A percentile compares a stretch with the other conserved stretches of the same genome.
phyloP scores from a whole-genome alignment of 2,888 invertebrate species.

The Meloe dianella region DNA sequence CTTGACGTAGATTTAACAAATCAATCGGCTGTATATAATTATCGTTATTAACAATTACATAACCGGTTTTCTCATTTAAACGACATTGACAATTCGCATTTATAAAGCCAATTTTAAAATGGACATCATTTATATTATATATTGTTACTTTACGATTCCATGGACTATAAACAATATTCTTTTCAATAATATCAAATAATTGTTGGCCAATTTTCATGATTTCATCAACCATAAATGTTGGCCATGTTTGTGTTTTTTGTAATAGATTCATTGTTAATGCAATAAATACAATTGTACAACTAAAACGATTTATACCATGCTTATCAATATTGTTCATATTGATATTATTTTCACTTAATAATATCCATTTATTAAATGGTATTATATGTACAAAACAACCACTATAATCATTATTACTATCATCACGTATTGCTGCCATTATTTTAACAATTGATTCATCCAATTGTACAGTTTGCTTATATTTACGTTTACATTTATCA shows the following conservation, averaged over 20 bases:
- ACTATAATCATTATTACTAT: neutral
- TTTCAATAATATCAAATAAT: conserved; percentile 37
- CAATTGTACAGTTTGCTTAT: neutral
- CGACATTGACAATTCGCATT: conserved; percentile 59
- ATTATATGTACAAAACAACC: neutral
- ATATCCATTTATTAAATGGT: conserved; percentile 54
- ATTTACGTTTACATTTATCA: conserved; percentile 38
- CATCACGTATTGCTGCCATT: neutral
- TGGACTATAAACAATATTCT: conserved; percentile 64
- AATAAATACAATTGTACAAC: conserved; percentile 63
- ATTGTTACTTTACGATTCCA: conserved; percentile 65
- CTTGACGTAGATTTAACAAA: conserved; percentile 58
- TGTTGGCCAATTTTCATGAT: conserved; percentile 62
- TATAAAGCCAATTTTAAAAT: conserved; percentile 57
- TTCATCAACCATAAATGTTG: conserved; percentile 64
- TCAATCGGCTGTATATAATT: too few species aligned
- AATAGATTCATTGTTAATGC: conserved; percentile 66
- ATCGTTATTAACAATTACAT: too few species aligned
- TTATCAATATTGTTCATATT: too few species aligned
- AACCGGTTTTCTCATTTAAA: conserved; percentile 60
- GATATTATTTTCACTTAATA: conserved; percentile 58
- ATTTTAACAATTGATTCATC: neutral
- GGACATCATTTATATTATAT: conserved; percentile 56
- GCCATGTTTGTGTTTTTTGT: conserved; percentile 67
- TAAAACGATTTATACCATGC: neutral